Evolutionary conservation across 2,797 vertebrate genomes (phyloP), one percentile per base, ranked within the genome.

Genomic region (Macrochelys suwanniensis): DNA sequence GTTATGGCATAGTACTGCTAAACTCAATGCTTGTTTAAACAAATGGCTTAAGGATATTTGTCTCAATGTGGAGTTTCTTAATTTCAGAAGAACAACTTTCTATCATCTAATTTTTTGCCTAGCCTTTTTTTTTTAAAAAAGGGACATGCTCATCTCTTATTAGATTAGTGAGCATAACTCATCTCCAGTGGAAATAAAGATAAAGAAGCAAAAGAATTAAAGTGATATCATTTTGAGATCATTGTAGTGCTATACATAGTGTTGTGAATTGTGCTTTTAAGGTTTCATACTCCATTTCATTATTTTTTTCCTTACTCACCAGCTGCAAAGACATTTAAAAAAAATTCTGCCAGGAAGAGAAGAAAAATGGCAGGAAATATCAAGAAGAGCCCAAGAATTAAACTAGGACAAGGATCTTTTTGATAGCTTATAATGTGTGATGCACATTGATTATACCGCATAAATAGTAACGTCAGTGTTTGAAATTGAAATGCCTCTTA

Each of bases 21-120:
- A 88, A 96, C 84, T 96, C 93, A 94, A 87, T 97, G 96, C 92
- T 98, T 98, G 95, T 96, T 98, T 98, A 98, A 98, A 97, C 97
- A 97, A 98, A 97, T 93, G 17, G 83, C 95, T 98, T 96, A 92
- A 97, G 85, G 82, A 92, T 97, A 98, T 97, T 97, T 98, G 94
- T 98, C 89, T 97, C 96, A 96, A 92, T 96, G 68, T 37, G 71
- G 74, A 82, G 91, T 96, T 98, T 98, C 98, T 97, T 96, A 97
- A 95, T 88, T 89, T 92, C 87, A 93, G 93, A 93, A 96, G 97
- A 97, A 97, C 78, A 95, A 94, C 71, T 96, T 92, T 61, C 84
- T 93, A 88, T 83, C 89, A 89, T 90, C 49, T 50, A 81, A 56
- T 79, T 92, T 90, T 94, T 96, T 91, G 25, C 47, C 77, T 92